Percentiles rank a stretch among this genome's conserved stretches.
Evolutionary conservation across 2,797 vertebrate species (phyloP).

Genomic region (Hemitrygon akajei): DNA sequence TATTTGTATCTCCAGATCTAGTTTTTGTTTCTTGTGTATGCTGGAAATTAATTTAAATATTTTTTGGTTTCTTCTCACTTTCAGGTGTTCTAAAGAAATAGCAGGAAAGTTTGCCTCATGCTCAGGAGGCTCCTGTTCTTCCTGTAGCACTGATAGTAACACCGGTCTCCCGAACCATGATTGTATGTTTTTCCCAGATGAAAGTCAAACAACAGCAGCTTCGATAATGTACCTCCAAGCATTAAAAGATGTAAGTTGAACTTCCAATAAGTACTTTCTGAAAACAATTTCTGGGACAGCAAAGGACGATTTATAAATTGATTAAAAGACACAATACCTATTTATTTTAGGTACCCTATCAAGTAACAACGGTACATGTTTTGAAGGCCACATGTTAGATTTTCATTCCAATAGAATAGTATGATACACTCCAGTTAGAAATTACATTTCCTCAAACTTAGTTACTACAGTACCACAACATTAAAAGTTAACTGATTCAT

Average conservation of each 20-base stretch:
- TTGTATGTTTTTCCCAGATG: conserved; percentile 54
- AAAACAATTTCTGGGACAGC: background rate
- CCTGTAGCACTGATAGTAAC: conserved; percentile 47
- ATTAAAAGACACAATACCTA: background rate
- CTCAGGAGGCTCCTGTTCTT: conserved; percentile 46
- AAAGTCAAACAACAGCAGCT: conserved; percentile 45
- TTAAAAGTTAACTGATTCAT: background rate
- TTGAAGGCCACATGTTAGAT: background rate
- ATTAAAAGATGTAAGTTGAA: conserved; percentile 53
- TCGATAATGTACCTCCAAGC: conserved; percentile 61
- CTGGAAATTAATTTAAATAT: background rate
- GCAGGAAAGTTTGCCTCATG: conserved; percentile 44
- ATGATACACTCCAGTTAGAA: background rate
- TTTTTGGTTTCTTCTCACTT: background rate
- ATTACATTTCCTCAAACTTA: background rate
- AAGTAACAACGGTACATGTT: background rate
- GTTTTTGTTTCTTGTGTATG: background rate
- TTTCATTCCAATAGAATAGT: background rate
- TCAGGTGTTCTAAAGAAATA: conserved; percentile 56
- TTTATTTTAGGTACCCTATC: background rate
- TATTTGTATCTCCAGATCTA: too few species aligned
- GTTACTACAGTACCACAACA: background rate
- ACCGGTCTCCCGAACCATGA: conserved; percentile 50
- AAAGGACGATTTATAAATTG: background rate
- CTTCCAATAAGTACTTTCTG: conserved; percentile 9